A percentile compares a stretch with the other conserved stretches of the same genome.
Evolutionary conservation across 2,113 vertebrate species (phyloP).

Genomic region (Heptranchias perlo): DNA sequence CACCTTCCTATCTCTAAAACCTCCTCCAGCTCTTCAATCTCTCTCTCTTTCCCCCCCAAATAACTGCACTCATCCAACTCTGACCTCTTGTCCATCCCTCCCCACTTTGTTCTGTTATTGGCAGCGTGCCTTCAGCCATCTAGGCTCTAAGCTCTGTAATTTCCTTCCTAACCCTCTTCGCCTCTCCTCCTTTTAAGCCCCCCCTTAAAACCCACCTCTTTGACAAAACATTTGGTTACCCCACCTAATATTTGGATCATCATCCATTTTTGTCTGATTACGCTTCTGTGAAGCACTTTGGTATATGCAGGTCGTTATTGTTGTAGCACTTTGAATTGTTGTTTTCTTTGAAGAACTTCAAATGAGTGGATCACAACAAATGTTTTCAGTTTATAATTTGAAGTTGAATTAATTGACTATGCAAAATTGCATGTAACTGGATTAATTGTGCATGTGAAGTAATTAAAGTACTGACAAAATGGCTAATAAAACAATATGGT

Average conservation of each 20-base stretch:
- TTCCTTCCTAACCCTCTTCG: neutral
- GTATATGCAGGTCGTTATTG: too few relatives aligned
- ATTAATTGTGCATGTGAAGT: neutral
- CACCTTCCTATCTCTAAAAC: neutral
- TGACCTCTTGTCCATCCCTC: neutral
- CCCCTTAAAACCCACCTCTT: neutral
- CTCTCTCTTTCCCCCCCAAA: neutral
- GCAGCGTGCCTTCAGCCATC: too few relatives aligned
- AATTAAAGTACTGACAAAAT: neutral
- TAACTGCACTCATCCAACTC: neutral
- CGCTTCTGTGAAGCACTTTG: neutral
- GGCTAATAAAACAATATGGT: neutral
- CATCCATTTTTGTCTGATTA: neutral
- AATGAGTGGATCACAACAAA: neutral
- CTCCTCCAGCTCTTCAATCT: neutral
- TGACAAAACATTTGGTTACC: neutral
- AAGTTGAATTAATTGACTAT: neutral
- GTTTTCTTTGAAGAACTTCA: neutral
- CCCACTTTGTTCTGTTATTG: too few relatives aligned
- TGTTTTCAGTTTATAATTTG: neutral
- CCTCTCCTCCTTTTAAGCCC: neutral
- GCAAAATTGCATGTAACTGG: neutral
- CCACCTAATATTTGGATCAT: neutral
- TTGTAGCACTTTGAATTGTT: neutral
- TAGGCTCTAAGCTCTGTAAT: neutral